Evolutionary conservation across 2,888 invertebrate species (phyloP), one percentile per base, ranked within the genome.

Genomic region (Meteorus colon): DNA sequence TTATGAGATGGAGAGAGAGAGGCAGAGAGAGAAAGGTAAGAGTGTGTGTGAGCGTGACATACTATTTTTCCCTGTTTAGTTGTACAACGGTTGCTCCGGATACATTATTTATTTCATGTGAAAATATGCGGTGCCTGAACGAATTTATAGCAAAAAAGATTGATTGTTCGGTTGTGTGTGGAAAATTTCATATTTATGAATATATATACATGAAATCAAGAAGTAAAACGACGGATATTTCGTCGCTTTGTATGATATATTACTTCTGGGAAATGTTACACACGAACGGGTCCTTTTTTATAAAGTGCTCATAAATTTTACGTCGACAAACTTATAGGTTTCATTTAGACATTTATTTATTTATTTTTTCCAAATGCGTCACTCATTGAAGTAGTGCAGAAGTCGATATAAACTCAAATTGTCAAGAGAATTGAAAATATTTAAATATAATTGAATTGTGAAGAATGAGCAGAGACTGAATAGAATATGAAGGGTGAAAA

Each of bases 141-240:
- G 78, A 79, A 81, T 80, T 81, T 80, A 81, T 77, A 77, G 79
- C 70, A 77, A 73, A 79, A 81, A 80, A 79, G 78, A 82, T 81
- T 80, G 80, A 82, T 82, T 80, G 79, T 79, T 81, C 73, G 76
- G 59, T 76, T 76, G 48, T 29, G 59, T 34, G 75, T 14, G 63
- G 60, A 27, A 29, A 55, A 55, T 55, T 24, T 19, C 19, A 24
- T 55, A 24, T 55, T 19, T 55, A n/a, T 48, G n/a, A 48, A 48
- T 48, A 48, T n/a, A 55, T 19, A 55, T 55, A 24, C 8, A 55
- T 55, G 19, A 55, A 55, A 55, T 55, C 34, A 66, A 68, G 65
- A 51, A 24, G n/a, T 34, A 59, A 59, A 59, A 37, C n/a, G 34
- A 68, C 29, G 51, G 66, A 55, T 24, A 55, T 19, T 6, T 19